These are phyloP conservation scores for Drosophila neotestacea DNA, from an alignment of 2,888 invertebrate species.

Conservation along the genomic window DNA sequence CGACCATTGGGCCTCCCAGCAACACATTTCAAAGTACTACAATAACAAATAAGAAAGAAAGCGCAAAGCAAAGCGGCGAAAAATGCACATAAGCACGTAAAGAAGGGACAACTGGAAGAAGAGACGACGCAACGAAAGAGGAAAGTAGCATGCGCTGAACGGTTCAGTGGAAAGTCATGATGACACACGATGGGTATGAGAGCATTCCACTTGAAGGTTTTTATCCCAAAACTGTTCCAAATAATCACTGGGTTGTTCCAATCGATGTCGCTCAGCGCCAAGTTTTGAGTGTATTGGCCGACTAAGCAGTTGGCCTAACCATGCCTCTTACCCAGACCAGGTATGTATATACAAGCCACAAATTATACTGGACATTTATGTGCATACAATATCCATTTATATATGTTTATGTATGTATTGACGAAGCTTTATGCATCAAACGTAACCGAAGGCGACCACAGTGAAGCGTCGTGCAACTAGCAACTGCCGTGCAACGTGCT, in stretches of 20 bases:
- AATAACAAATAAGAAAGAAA: conserved; percentile 64
- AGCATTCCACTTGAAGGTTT: conserved; percentile 34
- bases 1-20: conserved; percentile 27
- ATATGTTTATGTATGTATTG: conserved; percentile 40
- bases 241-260: conserved; percentile 51
- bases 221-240: conserved; percentile 41
- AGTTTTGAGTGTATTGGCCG: conserved; percentile 72
- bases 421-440: conserved; percentile 75
- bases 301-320: conserved; percentile 57
- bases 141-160: conserved; percentile 49
- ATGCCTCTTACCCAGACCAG: conserved; percentile 13
- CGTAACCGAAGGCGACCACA: conserved; percentile 72
- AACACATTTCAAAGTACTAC: conserved; percentile 19
- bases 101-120: conserved; percentile 2
- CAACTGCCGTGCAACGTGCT: conserved; percentile 54
- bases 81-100: conserved; percentile 75
- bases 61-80: conserved; percentile 65
- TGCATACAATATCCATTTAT: conserved; percentile 3
- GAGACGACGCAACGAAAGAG: conserved; percentile 7
- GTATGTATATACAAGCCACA: conserved; percentile 22
- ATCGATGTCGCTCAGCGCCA: conserved; percentile 42
- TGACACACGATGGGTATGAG: conserved; percentile 37
- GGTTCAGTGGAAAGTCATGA: conserved; percentile 41
- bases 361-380: conserved; percentile 47
- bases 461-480: conserved; percentile 23